These are phyloP conservation scores for Xylota segnis DNA, from an alignment of 2,888 invertebrate genomes.

Conservation along the genomic window DNA sequence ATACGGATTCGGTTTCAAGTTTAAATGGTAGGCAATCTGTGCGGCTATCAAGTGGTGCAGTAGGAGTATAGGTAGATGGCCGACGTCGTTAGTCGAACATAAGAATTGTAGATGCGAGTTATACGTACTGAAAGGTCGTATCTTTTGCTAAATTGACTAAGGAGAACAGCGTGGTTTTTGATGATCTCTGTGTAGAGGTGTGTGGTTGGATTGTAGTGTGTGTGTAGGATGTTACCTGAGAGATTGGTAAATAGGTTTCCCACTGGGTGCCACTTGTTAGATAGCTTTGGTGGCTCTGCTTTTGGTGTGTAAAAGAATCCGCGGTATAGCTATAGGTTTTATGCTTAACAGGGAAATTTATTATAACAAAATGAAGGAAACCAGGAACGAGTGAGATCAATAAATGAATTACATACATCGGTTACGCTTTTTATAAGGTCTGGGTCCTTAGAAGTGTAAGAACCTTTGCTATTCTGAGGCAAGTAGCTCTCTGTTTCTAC, in stretches of 20 bases:
- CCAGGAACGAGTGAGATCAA: no score
- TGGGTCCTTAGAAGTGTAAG: no score
- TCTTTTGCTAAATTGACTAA: neutral
- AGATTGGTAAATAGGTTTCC: neutral
- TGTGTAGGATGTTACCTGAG: neutral
- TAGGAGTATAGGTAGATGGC: conserved; percentile 28
- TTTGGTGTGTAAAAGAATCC: neutral
- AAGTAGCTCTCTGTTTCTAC: no score
- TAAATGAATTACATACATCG: no score
- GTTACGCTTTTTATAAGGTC: no score
- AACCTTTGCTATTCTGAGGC: no score
- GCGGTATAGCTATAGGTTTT: no score
- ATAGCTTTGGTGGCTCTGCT: neutral
- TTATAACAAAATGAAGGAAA: no score
- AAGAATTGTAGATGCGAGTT: conserved; percentile 6
- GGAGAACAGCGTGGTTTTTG: neutral
- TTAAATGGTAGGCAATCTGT: conserved; percentile 43
- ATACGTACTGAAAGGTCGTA: neutral
- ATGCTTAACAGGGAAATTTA: no score
- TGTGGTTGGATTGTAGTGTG: neutral
- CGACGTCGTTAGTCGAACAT: conserved; percentile 25
- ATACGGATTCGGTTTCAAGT: conserved; percentile 33
- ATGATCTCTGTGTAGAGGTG: neutral
- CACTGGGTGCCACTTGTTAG: neutral
- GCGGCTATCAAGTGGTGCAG: conserved; percentile 45